Evolutionary conservation across 1,140 invertebrate species (phyloP), one percentile per base, ranked within the genome.

Genomic region (Vanessa atalanta): DNA sequence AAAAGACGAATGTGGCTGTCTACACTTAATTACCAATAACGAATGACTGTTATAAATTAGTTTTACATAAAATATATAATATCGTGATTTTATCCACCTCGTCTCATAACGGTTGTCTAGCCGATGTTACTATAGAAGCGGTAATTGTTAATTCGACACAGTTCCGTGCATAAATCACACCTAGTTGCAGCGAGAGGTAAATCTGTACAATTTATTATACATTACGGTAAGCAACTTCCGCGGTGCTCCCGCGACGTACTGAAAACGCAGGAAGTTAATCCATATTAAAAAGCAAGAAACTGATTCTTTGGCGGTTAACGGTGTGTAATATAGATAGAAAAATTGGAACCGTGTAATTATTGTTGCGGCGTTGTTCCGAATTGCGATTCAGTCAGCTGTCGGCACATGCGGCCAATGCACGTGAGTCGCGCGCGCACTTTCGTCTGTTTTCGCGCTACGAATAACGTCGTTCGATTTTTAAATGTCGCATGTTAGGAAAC

Each of bases 91-190:
- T 67, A 77, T 75, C 71, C 66, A 77, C 68, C 72, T 68, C 48
- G 66, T 50, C 23, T 76, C 66, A 83, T 85, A 88, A 88, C 83
- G 84, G 84, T 83, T 71, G 77, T 80, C 79, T 79, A 79, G 78
- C 73, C 65, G 79, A 79, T 79, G 73, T 80, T 80, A 80, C 76
- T 75, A 82, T 83, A 81, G 77, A 87, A 70, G 72, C 75, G 77
- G 83, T 85, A 85, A 89, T 89, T 91, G 89, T 89, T 87, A 87
- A 89, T 89, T 91, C 87, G 87, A 86, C 83, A 88, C 85, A 89
- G 84, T 88, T 81, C 76, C 78, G 79, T 84, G 84, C 85, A 88
- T 89, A 89, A 89, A 88, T 91, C 88, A 87, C 83, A 85, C 77
- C 83, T 86, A 86, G 83, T 89, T 88, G 83, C 82, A 83, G 77